These are phyloP conservation scores for Trisateles emortualis DNA, from an alignment of 2,888 invertebrate genomes.

Conservation along the genomic window DNA sequence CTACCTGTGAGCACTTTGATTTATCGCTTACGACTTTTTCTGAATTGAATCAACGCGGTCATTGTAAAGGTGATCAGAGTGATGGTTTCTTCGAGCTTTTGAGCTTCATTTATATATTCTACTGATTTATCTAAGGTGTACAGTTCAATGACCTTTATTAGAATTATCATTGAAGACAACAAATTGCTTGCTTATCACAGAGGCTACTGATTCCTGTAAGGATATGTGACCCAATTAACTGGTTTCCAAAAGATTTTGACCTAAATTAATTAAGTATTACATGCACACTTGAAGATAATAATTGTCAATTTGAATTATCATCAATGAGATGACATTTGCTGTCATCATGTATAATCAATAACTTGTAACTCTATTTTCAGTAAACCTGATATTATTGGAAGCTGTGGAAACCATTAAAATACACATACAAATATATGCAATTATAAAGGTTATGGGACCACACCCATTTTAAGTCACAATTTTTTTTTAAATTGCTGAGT, in stretches of 20 bases:
- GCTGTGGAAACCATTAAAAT: too few species aligned
- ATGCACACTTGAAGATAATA: neutral
- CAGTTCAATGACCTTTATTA: slow-evolving; percentile 64
- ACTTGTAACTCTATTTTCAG: neutral
- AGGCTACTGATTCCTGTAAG: slow-evolving; percentile 29
- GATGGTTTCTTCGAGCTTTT: slow-evolving; percentile 35
- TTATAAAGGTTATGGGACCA: slow-evolving; percentile 38
- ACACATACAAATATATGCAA: neutral
- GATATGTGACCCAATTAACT: slow-evolving; percentile 42
- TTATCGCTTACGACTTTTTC: slow-evolving; percentile 64
- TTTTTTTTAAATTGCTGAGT: slow-evolving; percentile 2
- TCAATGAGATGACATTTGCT: slow-evolving; percentile 17
- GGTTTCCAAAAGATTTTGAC: neutral
- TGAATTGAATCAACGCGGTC: slow-evolving; percentile 61
- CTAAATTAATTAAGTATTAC: neutral
- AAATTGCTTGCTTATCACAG: slow-evolving; percentile 49
- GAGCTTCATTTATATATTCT: slow-evolving; percentile 33
- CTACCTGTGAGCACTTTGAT: slow-evolving; percentile 60
- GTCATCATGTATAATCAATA: slow-evolving; percentile 1
- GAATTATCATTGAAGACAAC: slow-evolving; percentile 58
- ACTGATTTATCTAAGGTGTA: slow-evolving; percentile 28
- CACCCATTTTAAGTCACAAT: slow-evolving; percentile 36
- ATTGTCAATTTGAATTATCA: slow-evolving; percentile 27
- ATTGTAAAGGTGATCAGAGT: slow-evolving; percentile 65
- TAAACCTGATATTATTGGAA: neutral